Evolutionary conservation across 2,113 vertebrate genomes (phyloP).

Genomic region (Paramormyrops kingsleyae): DNA sequence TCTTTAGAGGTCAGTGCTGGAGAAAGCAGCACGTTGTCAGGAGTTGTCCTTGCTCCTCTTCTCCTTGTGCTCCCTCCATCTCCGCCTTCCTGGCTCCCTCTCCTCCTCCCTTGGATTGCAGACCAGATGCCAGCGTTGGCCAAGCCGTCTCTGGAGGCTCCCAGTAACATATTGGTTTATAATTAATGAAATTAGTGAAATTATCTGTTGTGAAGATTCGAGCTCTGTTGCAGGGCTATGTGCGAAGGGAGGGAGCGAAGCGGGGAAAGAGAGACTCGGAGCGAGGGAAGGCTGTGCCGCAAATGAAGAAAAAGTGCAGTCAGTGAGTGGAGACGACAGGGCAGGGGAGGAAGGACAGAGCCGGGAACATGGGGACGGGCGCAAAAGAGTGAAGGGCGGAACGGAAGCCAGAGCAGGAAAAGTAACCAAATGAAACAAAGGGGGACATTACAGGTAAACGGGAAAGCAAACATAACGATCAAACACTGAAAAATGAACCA

Average conservation of each 20-base stretch:
- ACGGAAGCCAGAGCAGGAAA: background rate
- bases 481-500: background rate
- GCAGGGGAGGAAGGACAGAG: background rate
- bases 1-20: background rate
- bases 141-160: constrained; percentile 81
- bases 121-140: constrained; percentile 91
- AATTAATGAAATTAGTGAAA: constrained; percentile 98
- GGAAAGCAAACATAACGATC: background rate
- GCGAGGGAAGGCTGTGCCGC: constrained; percentile 22
- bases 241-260: constrained; percentile 33
- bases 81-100: constrained; percentile 43
- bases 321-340: constrained; percentile 28
- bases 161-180: constrained; percentile 95
- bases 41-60: background rate
- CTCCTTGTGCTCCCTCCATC: constrained; percentile 31
- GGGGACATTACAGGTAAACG: background rate
- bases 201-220: constrained; percentile 84
- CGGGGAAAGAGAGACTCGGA: background rate
- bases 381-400: background rate
- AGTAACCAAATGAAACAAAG: constrained; percentile 5
- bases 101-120: constrained; percentile 44
- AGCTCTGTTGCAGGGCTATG: constrained; percentile 43
- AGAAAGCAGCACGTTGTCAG: background rate
- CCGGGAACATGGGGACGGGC: background rate
- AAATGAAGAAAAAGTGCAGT: constrained; percentile 30